Percentiles rank a stretch among this genome's conserved stretches.
Conservation (phyloP, 2,797 vertebrate genomes). For the Leuciscus waleckii region DNA sequence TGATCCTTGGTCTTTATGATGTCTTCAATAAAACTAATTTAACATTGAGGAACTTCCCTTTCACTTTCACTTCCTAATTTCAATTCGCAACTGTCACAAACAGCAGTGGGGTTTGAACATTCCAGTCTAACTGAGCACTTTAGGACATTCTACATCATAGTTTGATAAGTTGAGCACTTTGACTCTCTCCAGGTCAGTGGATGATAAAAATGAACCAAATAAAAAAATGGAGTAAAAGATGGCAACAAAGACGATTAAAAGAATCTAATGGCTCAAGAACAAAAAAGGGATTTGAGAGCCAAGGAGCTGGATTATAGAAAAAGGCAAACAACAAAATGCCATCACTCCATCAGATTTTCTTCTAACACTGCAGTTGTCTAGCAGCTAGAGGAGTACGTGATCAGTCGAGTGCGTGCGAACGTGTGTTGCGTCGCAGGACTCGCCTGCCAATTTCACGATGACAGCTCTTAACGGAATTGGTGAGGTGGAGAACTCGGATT, state of each 20-base stretch:
- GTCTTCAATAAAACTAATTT: conserved; percentile 16
- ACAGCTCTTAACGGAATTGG: conserved; percentile 31
- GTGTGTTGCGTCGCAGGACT: neutral
- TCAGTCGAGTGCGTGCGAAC: conserved; percentile 15
- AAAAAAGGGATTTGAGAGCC: conserved; percentile 38
- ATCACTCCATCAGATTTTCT: conserved; percentile 40
- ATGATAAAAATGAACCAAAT: neutral
- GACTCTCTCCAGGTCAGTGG: neutral
- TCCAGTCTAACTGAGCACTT: neutral
- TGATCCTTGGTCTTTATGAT: neutral
- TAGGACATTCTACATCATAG: neutral
- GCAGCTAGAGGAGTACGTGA: neutral
- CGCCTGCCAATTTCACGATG: conserved; percentile 18
- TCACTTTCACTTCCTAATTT: neutral
- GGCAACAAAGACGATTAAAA: conserved; percentile 18
- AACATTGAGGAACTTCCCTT: neutral
- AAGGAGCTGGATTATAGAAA: conserved; percentile 39
- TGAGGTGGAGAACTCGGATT: conserved; percentile 32
- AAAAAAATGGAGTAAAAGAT: neutral
- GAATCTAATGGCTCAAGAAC: conserved; percentile 20
- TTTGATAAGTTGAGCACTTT: neutral
- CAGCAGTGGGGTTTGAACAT: neutral
- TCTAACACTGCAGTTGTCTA: conserved; percentile 10
- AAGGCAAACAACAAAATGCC: conserved; percentile 32
- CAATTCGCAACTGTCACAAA: neutral